Base-by-base conservation (phyloP, 1,140 invertebrate genomes). In the Eufriesea mexicana region DNA sequence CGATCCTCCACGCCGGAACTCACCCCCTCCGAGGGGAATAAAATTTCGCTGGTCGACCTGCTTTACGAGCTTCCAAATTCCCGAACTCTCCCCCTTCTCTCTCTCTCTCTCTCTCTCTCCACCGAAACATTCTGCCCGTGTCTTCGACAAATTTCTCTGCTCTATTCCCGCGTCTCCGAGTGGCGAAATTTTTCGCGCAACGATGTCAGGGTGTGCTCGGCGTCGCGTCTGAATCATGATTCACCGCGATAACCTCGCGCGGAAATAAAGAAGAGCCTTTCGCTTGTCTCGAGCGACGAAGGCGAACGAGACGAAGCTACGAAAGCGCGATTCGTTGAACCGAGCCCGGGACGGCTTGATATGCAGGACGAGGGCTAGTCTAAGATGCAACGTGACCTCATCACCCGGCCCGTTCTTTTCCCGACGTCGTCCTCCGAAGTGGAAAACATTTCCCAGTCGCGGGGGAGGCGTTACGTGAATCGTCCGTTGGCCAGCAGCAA, bases 371-470 rank as follows among this genome's bases (percentile, higher is more conserved):
- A 67, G 62, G 82, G 67, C 49, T 45, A 57, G 64, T 85, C 83
- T 82, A 75, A 67, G 83, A 66, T 86, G 84, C 87, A 86, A 89
- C 87, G 87, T 89, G 87, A 89, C 86, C 79, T 89, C 87, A 89
- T 89, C 87, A 84, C 57, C 49, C 57, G 54, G 67, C 28, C 67
- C 28, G 47, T 83, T 75, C 62, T 82, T 73, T 74, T 54, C 18
- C 47, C 62, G 25, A 18, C 66, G 14, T 35, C 1, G 23, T 18
- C 16, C 16, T 35, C 47, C 72, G 49, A 12, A 59, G 25, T 35
- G 59, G 61, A 49, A 71, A 85, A 80, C 59, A 80, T 80, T 76
- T 78, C 61, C 42, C 54, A 57, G 79, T 88, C 79, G 66, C 66
- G 62, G 28, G 35, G 64, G 61, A 72, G 47, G 61, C 61, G 78